phyloP scores from a whole-genome alignment of 2,113 vertebrate genomes.

The Cariama cristata region DNA sequence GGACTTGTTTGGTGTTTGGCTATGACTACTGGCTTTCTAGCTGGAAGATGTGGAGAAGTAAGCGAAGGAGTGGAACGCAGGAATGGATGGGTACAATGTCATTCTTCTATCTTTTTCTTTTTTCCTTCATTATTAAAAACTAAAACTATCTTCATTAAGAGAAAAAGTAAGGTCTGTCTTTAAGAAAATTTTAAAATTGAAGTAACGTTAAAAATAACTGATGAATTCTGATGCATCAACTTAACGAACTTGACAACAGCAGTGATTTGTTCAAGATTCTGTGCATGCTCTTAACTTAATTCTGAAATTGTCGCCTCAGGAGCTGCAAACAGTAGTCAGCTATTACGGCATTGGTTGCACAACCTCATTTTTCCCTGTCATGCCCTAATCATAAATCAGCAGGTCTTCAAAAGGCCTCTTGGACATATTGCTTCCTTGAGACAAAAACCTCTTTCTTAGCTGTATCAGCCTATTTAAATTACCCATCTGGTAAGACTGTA shows the following conservation, averaged over 20 bases:
- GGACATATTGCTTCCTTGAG: neutral
- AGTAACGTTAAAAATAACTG: neutral
- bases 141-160: neutral
- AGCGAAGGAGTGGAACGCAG: neutral
- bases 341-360: neutral
- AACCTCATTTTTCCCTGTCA: neutral
- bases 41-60: neutral
- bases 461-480: neutral
- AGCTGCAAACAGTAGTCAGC: neutral
- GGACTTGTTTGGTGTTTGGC: conserved; percentile 40
- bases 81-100: neutral
- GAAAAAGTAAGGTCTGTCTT: neutral
- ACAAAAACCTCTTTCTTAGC: neutral
- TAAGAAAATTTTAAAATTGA: neutral
- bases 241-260: neutral
- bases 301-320: neutral
- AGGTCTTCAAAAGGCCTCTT: neutral
- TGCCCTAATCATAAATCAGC: neutral
- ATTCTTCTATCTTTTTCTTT: neutral
- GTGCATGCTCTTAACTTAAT: neutral
- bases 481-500: neutral
- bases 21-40: neutral
- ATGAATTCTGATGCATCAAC: neutral
- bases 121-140: neutral
- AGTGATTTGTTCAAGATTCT: neutral